Evolutionary conservation across 2,888 invertebrate genomes (phyloP).

Genomic region (Eueremaeus valkanovi): DNA sequence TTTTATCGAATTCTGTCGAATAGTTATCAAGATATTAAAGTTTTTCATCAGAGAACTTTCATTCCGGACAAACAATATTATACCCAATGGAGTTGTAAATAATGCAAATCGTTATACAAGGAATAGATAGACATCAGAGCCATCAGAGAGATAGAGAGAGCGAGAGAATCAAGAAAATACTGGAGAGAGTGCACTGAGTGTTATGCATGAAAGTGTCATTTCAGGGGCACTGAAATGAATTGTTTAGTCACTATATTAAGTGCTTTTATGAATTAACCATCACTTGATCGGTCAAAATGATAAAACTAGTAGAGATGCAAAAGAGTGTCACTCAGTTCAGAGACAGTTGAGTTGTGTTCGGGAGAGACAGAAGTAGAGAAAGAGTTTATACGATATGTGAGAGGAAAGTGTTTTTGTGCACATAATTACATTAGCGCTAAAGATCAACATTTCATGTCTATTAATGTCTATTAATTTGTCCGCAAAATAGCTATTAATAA

Average conservation of each 20-base stretch:
- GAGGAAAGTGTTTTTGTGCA: conserved; percentile 7
- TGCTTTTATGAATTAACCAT: conserved; percentile 10
- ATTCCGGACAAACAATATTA: not conserved
- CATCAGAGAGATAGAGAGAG: not conserved
- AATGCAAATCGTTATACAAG: conserved; percentile 16
- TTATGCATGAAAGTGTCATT: conserved; percentile 33
- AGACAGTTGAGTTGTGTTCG: not conserved
- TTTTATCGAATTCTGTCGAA: not conserved
- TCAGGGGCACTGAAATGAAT: conserved; percentile 23
- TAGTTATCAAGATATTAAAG: not conserved
- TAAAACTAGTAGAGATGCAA: not conserved
- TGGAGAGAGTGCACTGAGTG: not conserved
- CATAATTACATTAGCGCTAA: not conserved
- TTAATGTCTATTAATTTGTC: not conserved
- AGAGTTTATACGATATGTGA: no score
- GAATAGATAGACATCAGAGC: not conserved
- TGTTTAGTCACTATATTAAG: conserved; percentile 11
- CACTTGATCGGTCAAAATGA: not conserved
- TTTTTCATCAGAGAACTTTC: no score
- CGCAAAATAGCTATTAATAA: not conserved
- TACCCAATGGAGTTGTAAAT: conserved; percentile 32
- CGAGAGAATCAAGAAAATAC: not conserved
- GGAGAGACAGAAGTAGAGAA: no score
- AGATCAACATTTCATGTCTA: not conserved
- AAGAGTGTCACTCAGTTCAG: not conserved